Evolutionary conservation across 1,140 invertebrate species (phyloP).

Genomic region (Pogonus chalceus): DNA sequence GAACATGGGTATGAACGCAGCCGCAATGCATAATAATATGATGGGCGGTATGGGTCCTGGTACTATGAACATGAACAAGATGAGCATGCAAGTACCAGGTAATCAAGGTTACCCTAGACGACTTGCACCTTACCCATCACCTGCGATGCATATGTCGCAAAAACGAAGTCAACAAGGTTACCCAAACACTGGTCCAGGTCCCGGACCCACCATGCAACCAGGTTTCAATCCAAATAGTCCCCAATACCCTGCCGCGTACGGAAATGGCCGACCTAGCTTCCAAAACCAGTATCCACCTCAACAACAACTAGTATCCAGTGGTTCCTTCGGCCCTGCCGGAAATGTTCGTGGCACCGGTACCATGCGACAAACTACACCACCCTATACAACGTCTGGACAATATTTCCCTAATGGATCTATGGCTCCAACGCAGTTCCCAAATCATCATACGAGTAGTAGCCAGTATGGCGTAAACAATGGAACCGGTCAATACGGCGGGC

Average conservation of each 20-base stretch:
- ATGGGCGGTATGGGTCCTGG: constrained; percentile 45
- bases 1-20: constrained; percentile 46
- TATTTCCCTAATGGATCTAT: constrained; percentile 46
- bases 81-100: constrained; percentile 49
- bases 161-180: constrained; percentile 49
- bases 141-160: constrained; percentile 71
- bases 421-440: constrained; percentile 39
- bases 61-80: constrained; percentile 42
- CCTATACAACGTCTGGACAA: constrained; percentile 50
- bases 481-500: constrained; percentile 29
- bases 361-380: constrained; percentile 52
- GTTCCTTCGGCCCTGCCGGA: constrained; percentile 39
- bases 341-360: constrained; percentile 39
- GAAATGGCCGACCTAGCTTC: constrained; percentile 49
- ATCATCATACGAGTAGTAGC: constrained; percentile 31
- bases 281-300: constrained; percentile 59
- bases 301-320: constrained; percentile 46
- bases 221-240: constrained; percentile 43
- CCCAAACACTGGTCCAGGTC: constrained; percentile 31
- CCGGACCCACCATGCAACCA: constrained; percentile 38
- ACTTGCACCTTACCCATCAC: constrained; percentile 68
- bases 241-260: constrained; percentile 46
- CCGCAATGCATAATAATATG: constrained; percentile 48
- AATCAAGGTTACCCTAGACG: constrained; percentile 48
- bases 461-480: constrained; percentile 21